phyloP scores from a whole-genome alignment of 2,113 vertebrate genomes.

The Noctilio leporinus region DNA sequence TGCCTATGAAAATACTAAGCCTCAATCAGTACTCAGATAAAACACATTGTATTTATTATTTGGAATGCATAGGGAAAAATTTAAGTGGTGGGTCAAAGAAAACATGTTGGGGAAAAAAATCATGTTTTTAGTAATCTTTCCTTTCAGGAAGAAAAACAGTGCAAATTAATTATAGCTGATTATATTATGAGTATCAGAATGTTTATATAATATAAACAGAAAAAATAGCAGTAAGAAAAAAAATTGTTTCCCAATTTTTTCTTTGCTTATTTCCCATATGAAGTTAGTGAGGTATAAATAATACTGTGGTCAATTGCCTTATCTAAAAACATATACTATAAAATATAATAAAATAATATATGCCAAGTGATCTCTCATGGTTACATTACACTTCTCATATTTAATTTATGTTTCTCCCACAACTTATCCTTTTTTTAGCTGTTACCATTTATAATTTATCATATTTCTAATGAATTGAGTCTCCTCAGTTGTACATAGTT shows the following conservation, averaged over 20 bases:
- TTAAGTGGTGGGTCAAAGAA: not conserved
- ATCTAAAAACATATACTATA: conserved; percentile 28
- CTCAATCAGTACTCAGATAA: not conserved
- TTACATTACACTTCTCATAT: conserved; percentile 47
- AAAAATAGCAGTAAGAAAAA: not conserved
- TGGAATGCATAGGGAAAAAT: not conserved
- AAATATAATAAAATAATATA: conserved; percentile 31
- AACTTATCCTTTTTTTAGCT: conserved; percentile 42
- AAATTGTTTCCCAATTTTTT: not conserved
- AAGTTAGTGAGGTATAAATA: conserved; percentile 29
- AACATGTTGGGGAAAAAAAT: not conserved
- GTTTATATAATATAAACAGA: not conserved
- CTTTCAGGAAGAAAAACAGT: conserved; percentile 27
- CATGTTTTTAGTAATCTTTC: conserved; percentile 8
- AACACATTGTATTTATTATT: not conserved
- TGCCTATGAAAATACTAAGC: conserved; percentile 2
- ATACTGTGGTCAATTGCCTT: not conserved
- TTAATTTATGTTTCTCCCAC: conserved; percentile 48
- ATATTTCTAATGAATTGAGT: conserved; percentile 63
- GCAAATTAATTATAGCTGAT: conserved; percentile 32
- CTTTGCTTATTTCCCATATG: not conserved
- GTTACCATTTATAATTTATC: conserved; percentile 65
- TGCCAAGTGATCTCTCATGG: conserved; percentile 24
- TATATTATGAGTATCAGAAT: not conserved
- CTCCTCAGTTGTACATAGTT: conserved; percentile 27